A percentile compares a stretch with the other conserved stretches of the same genome.
Evolutionary conservation across 2,888 invertebrate species (phyloP).

Genomic region (Tetanocera ferruginea): DNA sequence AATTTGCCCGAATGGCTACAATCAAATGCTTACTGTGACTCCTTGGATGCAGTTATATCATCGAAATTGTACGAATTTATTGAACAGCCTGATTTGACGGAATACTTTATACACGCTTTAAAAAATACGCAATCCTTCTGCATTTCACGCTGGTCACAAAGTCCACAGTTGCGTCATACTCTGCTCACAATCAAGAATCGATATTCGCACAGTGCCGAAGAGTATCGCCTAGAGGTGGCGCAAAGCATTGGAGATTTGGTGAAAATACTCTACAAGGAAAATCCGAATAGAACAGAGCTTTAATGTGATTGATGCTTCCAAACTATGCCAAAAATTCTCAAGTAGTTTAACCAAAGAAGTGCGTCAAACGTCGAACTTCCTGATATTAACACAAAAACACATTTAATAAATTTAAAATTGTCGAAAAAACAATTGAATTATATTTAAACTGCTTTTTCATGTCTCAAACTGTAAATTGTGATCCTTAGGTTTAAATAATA

Average conservation of each 20-base stretch:
- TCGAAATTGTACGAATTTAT: constrained; percentile 58
- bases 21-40: constrained; percentile 59
- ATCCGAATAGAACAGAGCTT: constrained; percentile 55
- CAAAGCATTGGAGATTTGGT: constrained; percentile 53
- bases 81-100: constrained; percentile 61
- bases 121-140: constrained; percentile 58
- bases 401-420: background rate
- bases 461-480: too few species aligned
- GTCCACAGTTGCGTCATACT: constrained; percentile 57
- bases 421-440: background rate
- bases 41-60: constrained; percentile 56
- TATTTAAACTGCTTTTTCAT: too few species aligned
- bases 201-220: constrained; percentile 58
- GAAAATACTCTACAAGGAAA: constrained; percentile 50
- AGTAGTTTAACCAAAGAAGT: background rate
- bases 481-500: too few species aligned
- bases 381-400: too few species aligned
- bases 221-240: constrained; percentile 64
- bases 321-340: background rate
- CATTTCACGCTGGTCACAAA: constrained; percentile 59
- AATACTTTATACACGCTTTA: constrained; percentile 60
- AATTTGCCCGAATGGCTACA: constrained; percentile 61
- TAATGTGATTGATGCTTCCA: constrained; percentile 41
- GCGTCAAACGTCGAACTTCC: too few species aligned
- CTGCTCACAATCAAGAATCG: constrained; percentile 60